Evolutionary conservation across 2,888 invertebrate species (phyloP).

Genomic region (Pocota personata): DNA sequence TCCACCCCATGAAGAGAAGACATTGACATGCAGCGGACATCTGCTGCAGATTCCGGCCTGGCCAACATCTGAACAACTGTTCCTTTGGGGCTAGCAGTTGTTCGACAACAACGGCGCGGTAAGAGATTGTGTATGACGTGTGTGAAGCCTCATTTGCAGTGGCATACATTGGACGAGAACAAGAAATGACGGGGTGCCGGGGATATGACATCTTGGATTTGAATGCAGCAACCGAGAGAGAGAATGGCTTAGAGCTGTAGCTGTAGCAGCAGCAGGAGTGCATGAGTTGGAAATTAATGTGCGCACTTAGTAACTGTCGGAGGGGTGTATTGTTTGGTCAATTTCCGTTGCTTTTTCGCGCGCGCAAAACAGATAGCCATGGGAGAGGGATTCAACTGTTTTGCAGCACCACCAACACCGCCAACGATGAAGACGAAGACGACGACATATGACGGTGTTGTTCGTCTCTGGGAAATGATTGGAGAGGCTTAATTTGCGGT

Average conservation of each 20-base stretch:
- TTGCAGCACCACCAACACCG: not conserved
- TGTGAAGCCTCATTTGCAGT: conserved; percentile 34
- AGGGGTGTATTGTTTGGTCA: conserved; percentile 72
- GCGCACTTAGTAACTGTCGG: conserved; percentile 70
- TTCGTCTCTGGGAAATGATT: conserved; percentile 49
- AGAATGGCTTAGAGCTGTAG: conserved; percentile 52
- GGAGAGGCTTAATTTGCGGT: conserved; percentile 42
- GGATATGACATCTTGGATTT: conserved; percentile 70
- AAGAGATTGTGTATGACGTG: conserved; percentile 40
- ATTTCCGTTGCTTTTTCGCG: conserved; percentile 64
- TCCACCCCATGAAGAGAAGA: conserved; percentile 55
- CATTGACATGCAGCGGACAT: conserved; percentile 67
- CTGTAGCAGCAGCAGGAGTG: conserved; percentile 37
- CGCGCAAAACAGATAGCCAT: conserved; percentile 13
- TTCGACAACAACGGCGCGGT: not conserved
- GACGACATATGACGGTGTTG: conserved; percentile 44
- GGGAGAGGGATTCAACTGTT: conserved; percentile 12
- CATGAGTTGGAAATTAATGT: conserved; percentile 71
- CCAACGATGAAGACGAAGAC: conserved; percentile 29
- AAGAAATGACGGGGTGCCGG: conserved; percentile 4
- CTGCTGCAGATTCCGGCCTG: conserved; percentile 56
- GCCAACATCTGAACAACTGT: conserved; percentile 55
- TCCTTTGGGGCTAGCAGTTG: conserved; percentile 61
- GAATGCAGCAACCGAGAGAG: conserved; percentile 32
- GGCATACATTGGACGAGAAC: conserved; percentile 38